Conservation (phyloP, 2,797 vertebrate species). For the Catostomus latipinnis region DNA sequence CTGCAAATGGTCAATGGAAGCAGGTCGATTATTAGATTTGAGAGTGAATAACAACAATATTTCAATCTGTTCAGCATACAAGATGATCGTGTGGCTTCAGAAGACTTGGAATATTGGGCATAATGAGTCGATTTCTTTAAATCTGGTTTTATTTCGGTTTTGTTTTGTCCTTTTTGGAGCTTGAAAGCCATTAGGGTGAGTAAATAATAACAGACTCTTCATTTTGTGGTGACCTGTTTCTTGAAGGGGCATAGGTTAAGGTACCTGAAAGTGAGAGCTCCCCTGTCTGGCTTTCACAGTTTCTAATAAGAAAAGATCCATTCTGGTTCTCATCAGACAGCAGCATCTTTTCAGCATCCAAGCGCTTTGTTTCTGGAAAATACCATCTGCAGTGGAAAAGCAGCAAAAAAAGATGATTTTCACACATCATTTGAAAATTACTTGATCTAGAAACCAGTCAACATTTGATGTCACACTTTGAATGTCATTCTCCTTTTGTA, state of each 20-base stretch:
- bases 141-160: no score
- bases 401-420: background rate
- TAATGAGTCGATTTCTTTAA: no score
- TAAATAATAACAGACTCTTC: background rate
- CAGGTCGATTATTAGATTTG: no score
- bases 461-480: background rate
- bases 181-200: no score
- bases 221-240: background rate
- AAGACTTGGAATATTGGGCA: no score
- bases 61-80: no score
- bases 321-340: constrained; percentile 74
- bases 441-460: background rate
- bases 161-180: no score
- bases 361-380: constrained; percentile 87
- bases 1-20: no score
- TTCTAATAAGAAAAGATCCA: constrained; percentile 89
- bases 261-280: constrained; percentile 91
- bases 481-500: background rate
- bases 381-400: constrained; percentile 85
- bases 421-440: background rate
- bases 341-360: constrained; percentile 90
- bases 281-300: constrained; percentile 88
- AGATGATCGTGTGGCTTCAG: no score
- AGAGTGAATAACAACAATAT: no score
- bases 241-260: background rate